Base-by-base conservation (phyloP, 2,113 vertebrate species). In the Saccopteryx bilineata region DNA sequence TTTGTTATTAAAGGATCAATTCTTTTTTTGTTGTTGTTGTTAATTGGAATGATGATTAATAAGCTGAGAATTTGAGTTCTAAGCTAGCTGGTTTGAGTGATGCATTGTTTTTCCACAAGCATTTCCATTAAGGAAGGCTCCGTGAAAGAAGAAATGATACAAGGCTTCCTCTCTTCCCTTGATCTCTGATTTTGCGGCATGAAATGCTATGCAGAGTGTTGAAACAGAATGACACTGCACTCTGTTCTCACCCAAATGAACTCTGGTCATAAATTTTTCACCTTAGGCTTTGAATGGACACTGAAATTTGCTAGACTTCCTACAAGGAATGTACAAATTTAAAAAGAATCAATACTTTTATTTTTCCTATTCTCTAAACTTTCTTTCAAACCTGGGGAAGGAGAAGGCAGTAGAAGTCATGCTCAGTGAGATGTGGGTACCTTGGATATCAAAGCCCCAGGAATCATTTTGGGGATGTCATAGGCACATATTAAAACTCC, bases 41-140 rank as follows among this genome's bases (percentile, higher is more conserved):
- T 83, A 97, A 97, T 95, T 97, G 85, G 90, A 90, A 93, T 95
- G 95, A 96, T 97, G 90, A 98, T 93, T 95, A 97, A 96, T 97
- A 97, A 95, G 76, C 76, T 33, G 50, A 87, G 84, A 95, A 95
- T 95, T 7, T 94, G 76, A 96, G 94, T 96, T 90, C 89, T 96
- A 84, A 90, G 71, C 94, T 94, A 71, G 68, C 83, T 71, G 84
- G 78, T 89, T 95, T 93, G 84, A 95, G 56, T 94, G 87, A 90
- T 46, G 58, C 52, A 12, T 48, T 93, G 88, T 93, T 96, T 93
- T 97, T 95, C 96, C 89, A 90, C 69, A 54, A 81, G 79, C 50
- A 95, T 68, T 83, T 89, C 82, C 94, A 97, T 96, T 86, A 87
- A 96, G 80, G 85, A 92, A 66, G 84, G 60, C 75, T 97, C 72